Evolutionary conservation across 2,797 vertebrate species (phyloP).

Genomic region (Oryzias dopingdopingensis): DNA sequence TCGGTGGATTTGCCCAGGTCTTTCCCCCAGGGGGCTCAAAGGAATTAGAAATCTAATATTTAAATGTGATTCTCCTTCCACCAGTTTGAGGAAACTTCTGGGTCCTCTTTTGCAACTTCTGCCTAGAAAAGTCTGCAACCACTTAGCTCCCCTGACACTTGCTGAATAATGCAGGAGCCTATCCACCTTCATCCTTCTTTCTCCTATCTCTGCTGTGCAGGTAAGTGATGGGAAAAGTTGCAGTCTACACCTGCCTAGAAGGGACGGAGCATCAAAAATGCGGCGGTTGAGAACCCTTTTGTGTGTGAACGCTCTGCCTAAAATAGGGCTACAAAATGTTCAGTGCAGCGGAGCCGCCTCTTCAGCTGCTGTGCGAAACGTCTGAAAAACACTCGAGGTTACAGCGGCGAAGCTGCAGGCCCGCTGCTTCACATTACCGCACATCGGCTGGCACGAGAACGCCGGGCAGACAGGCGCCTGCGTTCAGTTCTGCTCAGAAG

Average conservation of each 20-base stretch:
- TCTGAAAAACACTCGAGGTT: too few species aligned
- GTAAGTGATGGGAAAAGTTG: slow-evolving; percentile 50
- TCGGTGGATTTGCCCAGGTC: slow-evolving; percentile 7
- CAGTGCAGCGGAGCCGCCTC: slow-evolving; percentile 20
- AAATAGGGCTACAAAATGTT: slow-evolving; percentile 60
- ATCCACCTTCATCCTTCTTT: slow-evolving; percentile 52
- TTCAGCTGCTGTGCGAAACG: too few species aligned
- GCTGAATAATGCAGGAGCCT: slow-evolving; percentile 73
- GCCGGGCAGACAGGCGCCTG: slow-evolving; percentile 17
- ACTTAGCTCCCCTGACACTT: slow-evolving; percentile 64
- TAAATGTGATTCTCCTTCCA: slow-evolving; percentile 5
- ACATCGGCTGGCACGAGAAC: slow-evolving; percentile 9
- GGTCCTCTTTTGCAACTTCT: slow-evolving; percentile 48
- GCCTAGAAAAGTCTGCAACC: slow-evolving; percentile 44
- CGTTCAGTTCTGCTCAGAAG: slow-evolving; percentile 6
- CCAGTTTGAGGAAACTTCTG: slow-evolving; percentile 58
- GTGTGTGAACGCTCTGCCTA: slow-evolving; percentile 15
- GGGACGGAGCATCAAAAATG: slow-evolving; percentile 52
- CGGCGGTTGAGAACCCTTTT: slow-evolving; percentile 31
- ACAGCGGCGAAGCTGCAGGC: slow-evolving; percentile 28
- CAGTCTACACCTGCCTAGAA: slow-evolving; percentile 56
- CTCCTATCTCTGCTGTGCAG: slow-evolving; percentile 55
- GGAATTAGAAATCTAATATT: slow-evolving; percentile 2
- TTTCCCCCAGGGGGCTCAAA: slow-evolving; percentile 21
- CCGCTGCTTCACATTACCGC: slow-evolving; percentile 43